Evolutionary conservation across 2,888 invertebrate species (phyloP).

Genomic region (Noctua pronuba): DNA sequence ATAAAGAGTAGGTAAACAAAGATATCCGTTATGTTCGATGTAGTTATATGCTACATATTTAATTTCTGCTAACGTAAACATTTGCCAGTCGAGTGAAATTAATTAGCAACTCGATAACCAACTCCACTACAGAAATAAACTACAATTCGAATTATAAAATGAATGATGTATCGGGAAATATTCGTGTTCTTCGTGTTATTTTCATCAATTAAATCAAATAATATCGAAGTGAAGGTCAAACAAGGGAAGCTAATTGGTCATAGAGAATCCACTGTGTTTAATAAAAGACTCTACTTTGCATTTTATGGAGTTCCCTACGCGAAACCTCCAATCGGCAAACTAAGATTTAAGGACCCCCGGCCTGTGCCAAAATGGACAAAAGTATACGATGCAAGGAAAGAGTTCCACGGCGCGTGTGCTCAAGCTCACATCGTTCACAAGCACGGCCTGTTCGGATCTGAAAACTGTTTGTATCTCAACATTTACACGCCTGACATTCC

Average conservation of each 20-base stretch:
- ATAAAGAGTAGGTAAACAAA: not conserved
- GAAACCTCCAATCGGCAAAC: constrained; percentile 76
- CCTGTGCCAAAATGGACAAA: constrained; percentile 84
- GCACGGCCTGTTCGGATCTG: constrained; percentile 83
- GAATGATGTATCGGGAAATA: constrained; percentile 65
- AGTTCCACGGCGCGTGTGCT: constrained; percentile 89
- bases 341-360: constrained; percentile 84
- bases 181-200: constrained; percentile 67
- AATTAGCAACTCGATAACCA: constrained; percentile 60
- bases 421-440: constrained; percentile 89
- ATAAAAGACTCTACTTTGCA: constrained; percentile 76
- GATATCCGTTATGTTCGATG: not conserved
- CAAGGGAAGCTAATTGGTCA: constrained; percentile 80
- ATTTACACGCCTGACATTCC: constrained; percentile 91
- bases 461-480: constrained; percentile 93
- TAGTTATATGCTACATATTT: constrained; percentile 1
- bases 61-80: constrained; percentile 68
- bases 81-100: constrained; percentile 70
- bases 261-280: constrained; percentile 75
- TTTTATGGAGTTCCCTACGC: constrained; percentile 88
- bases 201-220: constrained; percentile 57
- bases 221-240: constrained; percentile 77
- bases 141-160: constrained; percentile 17
- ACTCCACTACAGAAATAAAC: constrained; percentile 3
- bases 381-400: constrained; percentile 90